Percentiles rank a stretch among this genome's conserved stretches.
These are phyloP conservation scores for Athetis lepigone DNA, from an alignment of 2,888 invertebrate species.

Conservation along the genomic window DNA sequence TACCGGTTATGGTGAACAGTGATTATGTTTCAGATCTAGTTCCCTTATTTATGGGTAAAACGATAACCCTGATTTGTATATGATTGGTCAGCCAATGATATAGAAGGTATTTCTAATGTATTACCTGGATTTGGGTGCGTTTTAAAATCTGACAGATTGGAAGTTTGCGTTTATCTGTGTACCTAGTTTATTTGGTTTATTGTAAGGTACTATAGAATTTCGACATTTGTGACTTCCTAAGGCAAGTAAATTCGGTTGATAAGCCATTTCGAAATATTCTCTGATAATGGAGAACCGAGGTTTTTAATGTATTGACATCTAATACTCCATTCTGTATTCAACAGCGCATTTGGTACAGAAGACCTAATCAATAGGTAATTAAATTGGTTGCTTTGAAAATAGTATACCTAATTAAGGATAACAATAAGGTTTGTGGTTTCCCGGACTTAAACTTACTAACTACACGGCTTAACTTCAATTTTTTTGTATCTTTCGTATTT, in stretches of 20 bases:
- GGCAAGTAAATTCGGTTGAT: neutral
- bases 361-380: neutral
- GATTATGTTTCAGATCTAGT: constrained; percentile 73
- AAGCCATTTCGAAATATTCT: neutral
- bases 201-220: constrained; percentile 8
- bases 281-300: neutral
- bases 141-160: constrained; percentile 51
- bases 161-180: constrained; percentile 15
- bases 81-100: constrained; percentile 69
- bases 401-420: too few species aligned
- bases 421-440: too few species aligned
- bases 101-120: constrained; percentile 66
- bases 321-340: too few species aligned
- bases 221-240: constrained; percentile 11
- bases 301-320: too few species aligned
- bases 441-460: too few species aligned
- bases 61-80: constrained; percentile 80
- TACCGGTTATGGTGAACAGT: constrained; percentile 72
- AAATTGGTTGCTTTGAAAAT: neutral
- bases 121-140: constrained; percentile 57
- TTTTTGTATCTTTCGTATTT: too few species aligned
- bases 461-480: too few species aligned
- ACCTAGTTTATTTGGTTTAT: constrained; percentile 25
- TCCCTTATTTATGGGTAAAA: constrained; percentile 70
- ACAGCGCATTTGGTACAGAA: too few species aligned